Evolutionary conservation across 1,140 invertebrate genomes (phyloP), one percentile per base, ranked within the genome.

Genomic region (Schmidtea mediterranea): DNA sequence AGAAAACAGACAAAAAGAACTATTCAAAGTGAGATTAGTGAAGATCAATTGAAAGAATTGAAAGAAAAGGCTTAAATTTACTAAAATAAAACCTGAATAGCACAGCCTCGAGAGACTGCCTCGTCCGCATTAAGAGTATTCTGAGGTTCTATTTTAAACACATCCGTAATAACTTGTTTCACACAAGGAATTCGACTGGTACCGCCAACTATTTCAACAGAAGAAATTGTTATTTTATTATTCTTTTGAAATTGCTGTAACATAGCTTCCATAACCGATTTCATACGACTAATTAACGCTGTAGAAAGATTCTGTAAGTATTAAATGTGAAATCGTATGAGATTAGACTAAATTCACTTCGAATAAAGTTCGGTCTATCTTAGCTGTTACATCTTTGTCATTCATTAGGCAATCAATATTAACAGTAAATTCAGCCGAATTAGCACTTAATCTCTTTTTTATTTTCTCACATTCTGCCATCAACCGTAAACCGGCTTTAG

Each of bases 391-490:
- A 71, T 98, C 90, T 55, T 80, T 79, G 55, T 97, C 90, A 24
- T 97, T 77, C 75, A 95, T 87, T 54, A 98, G 92, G 61, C 87
- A 98, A 62, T 98, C 92, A 56, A 98, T 92, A 62, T 82, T 82
- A 10, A 98, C 66, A 0, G 90, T 89, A 54, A 98, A 70, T 36
- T 74, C 76, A 39, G 61, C 62, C 26, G 62, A 84, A 65, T 94
- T 97, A 0, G 87, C 86, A 15, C 84, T 94, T 87, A 98, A 95
- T 65, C 94, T 80, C 61, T 97, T 97, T 64, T 98, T 98, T 5
- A 97, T 57, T 64, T 90, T 95, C 58, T 97, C 90, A 48, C 86
- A 81, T 69, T 97, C 89, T 51, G 78, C 74, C 1, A 82, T 58
- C 1, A 98, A 69, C 55, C 89, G 74, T 21, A 89, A 59, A 59